Conservation (phyloP, 2,113 vertebrate genomes). For the Pollimyrus isidori region DNA sequence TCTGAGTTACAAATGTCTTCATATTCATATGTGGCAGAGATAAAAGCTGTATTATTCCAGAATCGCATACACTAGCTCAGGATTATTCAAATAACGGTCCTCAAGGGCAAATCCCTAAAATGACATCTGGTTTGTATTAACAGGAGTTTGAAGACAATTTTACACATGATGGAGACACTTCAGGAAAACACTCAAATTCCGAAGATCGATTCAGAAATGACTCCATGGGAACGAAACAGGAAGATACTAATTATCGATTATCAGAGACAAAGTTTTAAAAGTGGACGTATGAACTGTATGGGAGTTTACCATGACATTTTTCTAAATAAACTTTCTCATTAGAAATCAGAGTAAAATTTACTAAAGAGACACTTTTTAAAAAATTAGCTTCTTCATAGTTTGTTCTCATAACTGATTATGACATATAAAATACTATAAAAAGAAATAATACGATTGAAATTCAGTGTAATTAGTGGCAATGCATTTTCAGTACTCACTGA, state of each 20-base stretch:
- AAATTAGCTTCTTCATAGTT: not conserved
- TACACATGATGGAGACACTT: constrained; percentile 28
- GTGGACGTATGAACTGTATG: not conserved
- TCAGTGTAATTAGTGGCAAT: not conserved
- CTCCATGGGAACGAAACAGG: constrained; percentile 28
- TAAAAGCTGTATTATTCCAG: not conserved
- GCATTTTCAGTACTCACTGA: not conserved
- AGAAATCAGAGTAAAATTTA: not conserved
- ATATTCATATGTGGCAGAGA: not conserved
- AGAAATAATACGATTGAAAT: not conserved
- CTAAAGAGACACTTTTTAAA: not conserved
- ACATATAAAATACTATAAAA: not conserved
- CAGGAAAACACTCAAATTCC: constrained; percentile 27
- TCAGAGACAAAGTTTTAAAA: constrained; percentile 38
- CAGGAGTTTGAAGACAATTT: constrained; percentile 26
- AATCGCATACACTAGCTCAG: not conserved
- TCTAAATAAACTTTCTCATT: not conserved
- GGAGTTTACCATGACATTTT: not conserved
- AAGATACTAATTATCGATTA: constrained; percentile 49
- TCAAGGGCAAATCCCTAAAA: not conserved
- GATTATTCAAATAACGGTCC: too few relatives aligned
- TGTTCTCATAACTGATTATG: not conserved
- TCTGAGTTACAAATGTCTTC: not conserved
- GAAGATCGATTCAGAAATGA: constrained; percentile 38
- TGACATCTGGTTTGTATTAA: not conserved